Conservation (phyloP, 2,888 invertebrate genomes). For the Eustalomyia histrio region DNA sequence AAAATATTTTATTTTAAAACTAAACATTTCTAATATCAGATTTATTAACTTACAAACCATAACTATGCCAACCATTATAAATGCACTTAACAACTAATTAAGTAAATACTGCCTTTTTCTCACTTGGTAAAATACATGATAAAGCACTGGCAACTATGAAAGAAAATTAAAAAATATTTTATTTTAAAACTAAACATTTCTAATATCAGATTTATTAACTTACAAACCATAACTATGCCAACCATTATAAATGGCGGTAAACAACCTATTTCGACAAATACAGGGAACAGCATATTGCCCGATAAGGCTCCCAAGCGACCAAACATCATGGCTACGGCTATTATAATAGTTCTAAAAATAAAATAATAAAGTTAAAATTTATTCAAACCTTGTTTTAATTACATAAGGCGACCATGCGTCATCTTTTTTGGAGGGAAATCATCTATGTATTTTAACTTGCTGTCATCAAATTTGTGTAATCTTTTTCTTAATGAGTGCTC, state of each 20-base stretch:
- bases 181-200: neutral
- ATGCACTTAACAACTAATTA: slow-evolving; percentile 73
- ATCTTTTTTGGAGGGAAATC: too few relatives aligned
- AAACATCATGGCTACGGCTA: slow-evolving; percentile 86
- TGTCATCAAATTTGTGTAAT: too few relatives aligned
- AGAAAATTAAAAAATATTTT: slow-evolving; percentile 1
- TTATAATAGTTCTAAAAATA: slow-evolving; percentile 84
- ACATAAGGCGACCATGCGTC: too few relatives aligned
- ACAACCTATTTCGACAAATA: slow-evolving; percentile 85
- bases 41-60: slow-evolving; percentile 73
- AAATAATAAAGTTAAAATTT: neutral
- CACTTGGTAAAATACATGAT: slow-evolving; percentile 71
- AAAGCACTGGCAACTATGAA: slow-evolving; percentile 71
- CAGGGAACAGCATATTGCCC: slow-evolving; percentile 86
- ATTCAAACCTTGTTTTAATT: too few relatives aligned
- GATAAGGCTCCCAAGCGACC: slow-evolving; percentile 86
- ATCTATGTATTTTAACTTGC: too few relatives aligned
- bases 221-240: slow-evolving; percentile 80
- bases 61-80: slow-evolving; percentile 84
- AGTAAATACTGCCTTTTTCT: slow-evolving; percentile 68
- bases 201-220: slow-evolving; percentile 3
- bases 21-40: neutral
- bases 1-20: neutral
- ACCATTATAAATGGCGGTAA: slow-evolving; percentile 87
- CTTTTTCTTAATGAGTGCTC: too few relatives aligned